Evolutionary conservation across 2,797 vertebrate species (phyloP), one percentile per base, ranked within the genome.

Genomic region (Rachycentron canadum): DNA sequence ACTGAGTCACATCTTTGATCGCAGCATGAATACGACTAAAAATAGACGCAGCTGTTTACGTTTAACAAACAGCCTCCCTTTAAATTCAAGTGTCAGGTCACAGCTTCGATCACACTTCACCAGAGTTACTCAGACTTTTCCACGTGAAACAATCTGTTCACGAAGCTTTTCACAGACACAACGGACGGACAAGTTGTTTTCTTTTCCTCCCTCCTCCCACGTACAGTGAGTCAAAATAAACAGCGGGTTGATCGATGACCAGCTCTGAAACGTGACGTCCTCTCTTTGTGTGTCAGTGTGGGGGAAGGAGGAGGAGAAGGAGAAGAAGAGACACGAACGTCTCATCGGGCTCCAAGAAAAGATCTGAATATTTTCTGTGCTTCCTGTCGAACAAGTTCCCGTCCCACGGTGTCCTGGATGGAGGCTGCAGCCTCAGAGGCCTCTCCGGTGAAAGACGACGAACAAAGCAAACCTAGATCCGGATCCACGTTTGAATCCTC

Each of bases 141-240:
- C 63, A 41, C 50, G 25, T 1, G 1, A 40, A 57, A 62, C 57
- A 3, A 0, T 1, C 2, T 34, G 77, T 23, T 58, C 26, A 19
- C 0, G 64, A 9, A 2, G 77, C 52, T 1, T n/a, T 3, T n/a
- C n/a, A n/a, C 1, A 14, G 21, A 12, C n/a, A n/a, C n/a, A n/a
- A n/a, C n/a, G 28, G 53, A 0, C 5, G 25, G 19, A 9, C 16
- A 3, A 36, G 23, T 50, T 4, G 45, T 26, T 49, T 34, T 36
- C n/a, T 23, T 19, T 4, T 67, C 25, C 17, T 17, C 26, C 63
- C 30, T 77, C 80, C 78, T 75, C 87, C 87, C 65, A 89, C 87
- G 19, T 2, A 2, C 63, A 47, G 43, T 78, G 82, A 85, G 80
- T 85, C 85, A 82, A 76, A 79, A 32, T 5, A 68, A 53, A 28